Percentiles rank a stretch among this genome's conserved stretches.
phyloP scores from a whole-genome alignment of 2,888 invertebrate species.

The Euphydryas editha region DNA sequence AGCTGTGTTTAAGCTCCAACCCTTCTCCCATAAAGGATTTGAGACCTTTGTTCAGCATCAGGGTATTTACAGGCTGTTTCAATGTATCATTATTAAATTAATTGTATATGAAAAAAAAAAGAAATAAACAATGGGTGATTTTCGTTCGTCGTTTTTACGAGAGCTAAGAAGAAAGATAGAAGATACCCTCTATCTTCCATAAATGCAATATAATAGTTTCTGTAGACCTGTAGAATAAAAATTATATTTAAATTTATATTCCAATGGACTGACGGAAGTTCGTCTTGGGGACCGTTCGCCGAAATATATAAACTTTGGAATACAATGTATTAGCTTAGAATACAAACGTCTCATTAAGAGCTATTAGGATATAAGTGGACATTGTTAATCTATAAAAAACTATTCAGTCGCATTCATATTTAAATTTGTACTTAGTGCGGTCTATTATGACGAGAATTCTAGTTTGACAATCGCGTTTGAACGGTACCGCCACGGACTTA shows the following conservation, averaged over 20 bases:
- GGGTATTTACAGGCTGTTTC: too few species aligned
- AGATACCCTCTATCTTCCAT: background rate
- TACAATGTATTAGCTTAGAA: constrained; percentile 15
- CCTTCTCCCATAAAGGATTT: too few species aligned
- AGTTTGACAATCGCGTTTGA: background rate
- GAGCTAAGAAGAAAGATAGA: too few species aligned
- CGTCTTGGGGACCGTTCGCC: constrained; percentile 6
- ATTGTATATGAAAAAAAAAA: too few species aligned
- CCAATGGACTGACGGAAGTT: constrained; percentile 1
- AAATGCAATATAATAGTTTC: background rate
- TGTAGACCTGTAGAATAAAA: background rate
- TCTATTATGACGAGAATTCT: background rate
- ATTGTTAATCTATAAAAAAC: constrained; percentile 8
- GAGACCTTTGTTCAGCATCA: too few species aligned
- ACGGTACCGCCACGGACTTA: too few species aligned
- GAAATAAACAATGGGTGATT: too few species aligned
- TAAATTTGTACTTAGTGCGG: background rate
- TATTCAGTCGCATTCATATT: background rate
- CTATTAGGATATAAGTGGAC: background rate
- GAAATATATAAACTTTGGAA: constrained; percentile 7
- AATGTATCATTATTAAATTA: too few species aligned
- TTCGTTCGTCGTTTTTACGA: too few species aligned
- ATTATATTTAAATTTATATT: background rate
- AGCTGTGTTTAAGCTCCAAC: too few species aligned
- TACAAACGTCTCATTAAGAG: constrained; percentile 24